Evolutionary conservation across 2,113 vertebrate species (phyloP).

Genomic region (Carettochelys insculpta): DNA sequence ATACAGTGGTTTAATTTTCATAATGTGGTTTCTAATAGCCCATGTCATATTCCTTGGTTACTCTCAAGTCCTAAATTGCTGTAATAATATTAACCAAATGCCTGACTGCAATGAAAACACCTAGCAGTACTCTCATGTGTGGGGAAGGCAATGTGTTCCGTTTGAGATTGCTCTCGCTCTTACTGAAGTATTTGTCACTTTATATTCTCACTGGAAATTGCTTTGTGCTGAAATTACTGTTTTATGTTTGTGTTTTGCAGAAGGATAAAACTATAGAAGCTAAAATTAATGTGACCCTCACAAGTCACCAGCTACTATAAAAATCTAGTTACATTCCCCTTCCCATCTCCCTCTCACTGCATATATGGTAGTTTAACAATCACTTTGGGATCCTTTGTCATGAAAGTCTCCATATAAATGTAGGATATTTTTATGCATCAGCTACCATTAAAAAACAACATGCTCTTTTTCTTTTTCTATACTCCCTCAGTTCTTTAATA

Average conservation of each 20-base stretch:
- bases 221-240: not conserved
- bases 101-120: rapidly evolving
- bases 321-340: not conserved
- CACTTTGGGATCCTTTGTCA: not conserved
- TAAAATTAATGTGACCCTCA: constrained; percentile 46
- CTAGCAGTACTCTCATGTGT: not conserved
- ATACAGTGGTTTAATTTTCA: rapidly evolving
- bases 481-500: constrained; percentile 41
- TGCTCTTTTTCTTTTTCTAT: constrained; percentile 43
- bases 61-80: not conserved
- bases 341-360: not conserved
- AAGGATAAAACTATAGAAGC: not conserved
- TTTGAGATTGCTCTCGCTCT: not conserved
- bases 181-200: not conserved
- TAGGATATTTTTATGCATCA: not conserved
- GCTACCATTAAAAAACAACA: constrained; percentile 66
- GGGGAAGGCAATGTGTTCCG: not conserved
- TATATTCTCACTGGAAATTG: not conserved
- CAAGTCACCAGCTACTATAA: constrained; percentile 15
- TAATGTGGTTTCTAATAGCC: rapidly evolving
- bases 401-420: not conserved
- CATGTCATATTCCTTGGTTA: rapidly evolving
- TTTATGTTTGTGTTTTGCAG: not conserved
- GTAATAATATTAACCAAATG: rapidly evolving
- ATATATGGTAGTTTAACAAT: not conserved